Conservation (phyloP, 37 sponge, comb jelly and placozoan species). For the Sycon ciliatum region DNA sequence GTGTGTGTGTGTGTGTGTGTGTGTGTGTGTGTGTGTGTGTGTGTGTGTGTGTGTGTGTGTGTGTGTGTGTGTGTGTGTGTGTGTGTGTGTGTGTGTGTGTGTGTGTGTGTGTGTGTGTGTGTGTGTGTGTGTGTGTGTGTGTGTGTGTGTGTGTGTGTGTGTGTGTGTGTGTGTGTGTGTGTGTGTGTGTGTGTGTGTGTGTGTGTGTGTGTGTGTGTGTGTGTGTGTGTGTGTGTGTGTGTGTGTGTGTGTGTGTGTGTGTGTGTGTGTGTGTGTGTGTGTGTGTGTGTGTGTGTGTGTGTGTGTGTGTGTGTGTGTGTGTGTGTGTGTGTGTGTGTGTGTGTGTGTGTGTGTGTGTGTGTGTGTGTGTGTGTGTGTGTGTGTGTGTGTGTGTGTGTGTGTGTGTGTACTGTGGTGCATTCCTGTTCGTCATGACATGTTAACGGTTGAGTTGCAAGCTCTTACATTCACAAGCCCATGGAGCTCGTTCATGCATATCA, state of each 20-base stretch:
- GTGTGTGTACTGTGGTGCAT: background rate
- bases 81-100: background rate
- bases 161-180: conserved; percentile 21
- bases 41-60: background rate
- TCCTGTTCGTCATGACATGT: background rate
- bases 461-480: no score
- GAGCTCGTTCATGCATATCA: no score
- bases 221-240: background rate
- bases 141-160: background rate
- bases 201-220: background rate
- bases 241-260: background rate
- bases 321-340: conserved; percentile 24
- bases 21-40: background rate
- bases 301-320: conserved; percentile 21
- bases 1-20: background rate
- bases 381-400: conserved; percentile 5
- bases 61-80: background rate
- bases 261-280: background rate
- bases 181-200: background rate
- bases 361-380: conserved; percentile 24
- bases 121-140: background rate
- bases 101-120: background rate
- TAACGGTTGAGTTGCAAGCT: background rate
- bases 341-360: conserved; percentile 24
- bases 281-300: conserved; percentile 15